Conservation (phyloP, 2,888 invertebrate genomes). For the Sthenelais limicola region DNA sequence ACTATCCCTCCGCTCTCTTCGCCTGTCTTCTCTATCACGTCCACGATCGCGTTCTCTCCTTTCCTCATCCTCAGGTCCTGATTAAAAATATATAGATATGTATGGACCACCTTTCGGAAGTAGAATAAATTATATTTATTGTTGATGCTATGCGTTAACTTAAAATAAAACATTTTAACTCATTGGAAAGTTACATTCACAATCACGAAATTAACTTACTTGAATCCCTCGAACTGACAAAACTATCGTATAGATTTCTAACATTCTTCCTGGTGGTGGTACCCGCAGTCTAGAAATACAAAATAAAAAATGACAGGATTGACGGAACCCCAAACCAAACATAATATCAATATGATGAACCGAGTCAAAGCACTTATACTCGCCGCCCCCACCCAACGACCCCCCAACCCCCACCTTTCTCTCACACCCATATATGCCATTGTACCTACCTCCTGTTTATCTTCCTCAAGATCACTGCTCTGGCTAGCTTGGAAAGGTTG, state of each 20-base stretch:
- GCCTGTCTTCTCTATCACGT: conserved; percentile 10
- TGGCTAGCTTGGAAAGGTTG: conserved; percentile 92
- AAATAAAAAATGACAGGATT: conserved; percentile 21
- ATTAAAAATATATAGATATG: conserved; percentile 10
- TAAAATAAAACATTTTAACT: background rate
- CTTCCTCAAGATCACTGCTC: conserved; percentile 77
- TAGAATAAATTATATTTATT: background rate
- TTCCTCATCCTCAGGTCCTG: conserved; percentile 48
- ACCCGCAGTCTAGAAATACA: conserved; percentile 41
- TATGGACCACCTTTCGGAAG: background rate
- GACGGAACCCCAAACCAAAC: too few species aligned
- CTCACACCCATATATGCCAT: too few species aligned
- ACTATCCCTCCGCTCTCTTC: conserved; percentile 33
- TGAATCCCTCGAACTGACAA: conserved; percentile 75
- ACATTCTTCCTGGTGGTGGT: conserved; percentile 43
- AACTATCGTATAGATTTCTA: conserved; percentile 80
- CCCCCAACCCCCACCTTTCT: too few species aligned
- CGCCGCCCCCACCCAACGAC: too few species aligned
- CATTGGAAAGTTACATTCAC: background rate
- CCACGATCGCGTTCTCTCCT: conserved; percentile 4
- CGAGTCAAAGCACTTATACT: too few species aligned
- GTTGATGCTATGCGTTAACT: background rate
- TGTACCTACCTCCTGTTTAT: conserved; percentile 51
- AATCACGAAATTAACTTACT: conserved; percentile 12
- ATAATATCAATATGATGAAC: too few species aligned